Conservation (phyloP, 2,113 vertebrate genomes). For the Colinus virginianus region DNA sequence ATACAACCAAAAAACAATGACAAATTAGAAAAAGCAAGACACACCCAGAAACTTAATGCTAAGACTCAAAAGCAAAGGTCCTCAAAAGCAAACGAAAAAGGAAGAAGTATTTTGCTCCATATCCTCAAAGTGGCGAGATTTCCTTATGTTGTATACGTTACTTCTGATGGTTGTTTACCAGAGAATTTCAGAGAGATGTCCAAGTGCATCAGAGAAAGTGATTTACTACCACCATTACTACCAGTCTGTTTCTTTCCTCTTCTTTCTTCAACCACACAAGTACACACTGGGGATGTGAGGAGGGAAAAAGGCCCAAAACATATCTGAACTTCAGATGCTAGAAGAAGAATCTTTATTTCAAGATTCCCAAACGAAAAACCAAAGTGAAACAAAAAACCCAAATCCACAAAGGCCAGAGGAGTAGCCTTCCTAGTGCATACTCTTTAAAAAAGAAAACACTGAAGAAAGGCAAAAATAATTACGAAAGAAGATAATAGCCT, state of each 20-base stretch:
- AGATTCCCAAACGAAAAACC: background rate
- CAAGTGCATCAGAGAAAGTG: background rate
- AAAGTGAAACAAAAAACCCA: background rate
- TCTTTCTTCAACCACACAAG: background rate
- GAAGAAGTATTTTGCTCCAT: background rate
- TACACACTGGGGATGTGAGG: rapidly evolving
- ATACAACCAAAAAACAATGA: background rate
- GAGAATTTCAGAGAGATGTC: background rate
- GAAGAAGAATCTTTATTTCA: background rate
- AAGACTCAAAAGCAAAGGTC: background rate
- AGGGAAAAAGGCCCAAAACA: background rate
- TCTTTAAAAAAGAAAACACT: background rate
- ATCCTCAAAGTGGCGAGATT: background rate
- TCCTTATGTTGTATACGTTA: background rate
- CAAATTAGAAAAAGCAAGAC: background rate
- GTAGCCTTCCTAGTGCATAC: background rate
- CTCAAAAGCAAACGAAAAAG: background rate
- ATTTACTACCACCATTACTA: background rate
- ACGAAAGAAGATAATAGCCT: background rate
- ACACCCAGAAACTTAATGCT: background rate
- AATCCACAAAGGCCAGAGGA: background rate
- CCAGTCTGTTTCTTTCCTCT: background rate
- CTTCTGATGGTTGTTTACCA: background rate
- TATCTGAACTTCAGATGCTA: background rate
- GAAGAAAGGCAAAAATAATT: background rate